phyloP scores from a whole-genome alignment of 2,113 vertebrate species.

The Alligator sinensis region DNA sequence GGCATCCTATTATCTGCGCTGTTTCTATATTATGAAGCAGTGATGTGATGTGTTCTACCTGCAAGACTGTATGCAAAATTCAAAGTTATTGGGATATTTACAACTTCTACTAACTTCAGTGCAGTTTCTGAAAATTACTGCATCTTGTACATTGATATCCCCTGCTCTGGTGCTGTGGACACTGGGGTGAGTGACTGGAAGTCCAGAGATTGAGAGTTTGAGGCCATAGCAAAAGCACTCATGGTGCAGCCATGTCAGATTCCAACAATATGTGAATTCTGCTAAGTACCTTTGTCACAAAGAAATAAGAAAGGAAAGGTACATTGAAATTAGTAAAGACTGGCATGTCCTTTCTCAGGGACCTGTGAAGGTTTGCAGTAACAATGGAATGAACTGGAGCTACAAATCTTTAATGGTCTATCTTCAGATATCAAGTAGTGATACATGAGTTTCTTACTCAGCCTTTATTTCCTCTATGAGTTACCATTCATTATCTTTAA shows the following conservation, averaged over 20 bases:
- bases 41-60: neutral
- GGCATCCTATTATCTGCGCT: neutral
- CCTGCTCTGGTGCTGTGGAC: too few species aligned
- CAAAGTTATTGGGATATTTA: neutral
- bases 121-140: neutral
- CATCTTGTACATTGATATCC: neutral
- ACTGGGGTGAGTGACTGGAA: too few species aligned
- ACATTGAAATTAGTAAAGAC: fast-evolving
- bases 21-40: neutral
- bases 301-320: too few species aligned
- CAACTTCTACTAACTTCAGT: neutral
- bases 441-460: neutral
- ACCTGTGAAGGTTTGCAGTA: neutral
- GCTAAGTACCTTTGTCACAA: too few species aligned
- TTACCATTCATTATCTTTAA: neutral
- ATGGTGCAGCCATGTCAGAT: too few species aligned
- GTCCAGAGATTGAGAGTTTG: too few species aligned
- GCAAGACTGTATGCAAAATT: neutral
- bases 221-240: too few species aligned
- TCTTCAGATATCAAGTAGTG: neutral
- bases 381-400: neutral
- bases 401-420: neutral
- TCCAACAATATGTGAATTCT: too few species aligned
- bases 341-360: neutral
- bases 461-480: neutral